Percentiles rank a stretch among this genome's conserved stretches.
Evolutionary conservation across 2,113 vertebrate species (phyloP).

Genomic region (Hoplias malabaricus): DNA sequence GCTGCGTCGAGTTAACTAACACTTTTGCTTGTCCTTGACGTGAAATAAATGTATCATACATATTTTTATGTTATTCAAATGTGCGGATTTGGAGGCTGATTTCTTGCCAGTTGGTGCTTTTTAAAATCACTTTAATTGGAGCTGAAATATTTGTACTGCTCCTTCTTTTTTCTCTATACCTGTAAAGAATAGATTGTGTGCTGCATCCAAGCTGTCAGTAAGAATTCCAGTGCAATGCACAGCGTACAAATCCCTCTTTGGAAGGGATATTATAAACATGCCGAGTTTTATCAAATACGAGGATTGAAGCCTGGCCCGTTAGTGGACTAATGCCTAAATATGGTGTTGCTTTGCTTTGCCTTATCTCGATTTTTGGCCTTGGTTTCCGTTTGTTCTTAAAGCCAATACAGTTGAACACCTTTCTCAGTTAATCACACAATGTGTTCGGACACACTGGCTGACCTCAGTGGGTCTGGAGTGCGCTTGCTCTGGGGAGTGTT

Average conservation of each 20-base stretch:
- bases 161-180: neutral
- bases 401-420: constrained; percentile 46
- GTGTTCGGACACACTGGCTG: constrained; percentile 54
- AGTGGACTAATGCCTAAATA: constrained; percentile 26
- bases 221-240: neutral
- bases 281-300: constrained; percentile 8
- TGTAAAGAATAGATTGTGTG: constrained; percentile 18
- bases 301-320: constrained; percentile 6
- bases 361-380: constrained; percentile 52
- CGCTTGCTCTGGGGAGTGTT: constrained; percentile 58
- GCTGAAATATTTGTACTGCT: constrained; percentile 10
- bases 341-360: constrained; percentile 1
- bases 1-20: constrained; percentile 6
- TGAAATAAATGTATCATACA: constrained; percentile 22
- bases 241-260: neutral
- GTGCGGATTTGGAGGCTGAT: neutral
- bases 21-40: neutral
- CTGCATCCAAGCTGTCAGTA: neutral
- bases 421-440: constrained; percentile 44
- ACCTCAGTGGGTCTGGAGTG: constrained; percentile 58
- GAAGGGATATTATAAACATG: constrained; percentile 7
- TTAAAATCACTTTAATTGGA: neutral
- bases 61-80: constrained; percentile 24
- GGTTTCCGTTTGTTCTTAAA: constrained; percentile 54
- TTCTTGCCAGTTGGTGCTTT: neutral